phyloP scores from a whole-genome alignment of 1,140 invertebrate species.

The Ectropis grisescens region DNA sequence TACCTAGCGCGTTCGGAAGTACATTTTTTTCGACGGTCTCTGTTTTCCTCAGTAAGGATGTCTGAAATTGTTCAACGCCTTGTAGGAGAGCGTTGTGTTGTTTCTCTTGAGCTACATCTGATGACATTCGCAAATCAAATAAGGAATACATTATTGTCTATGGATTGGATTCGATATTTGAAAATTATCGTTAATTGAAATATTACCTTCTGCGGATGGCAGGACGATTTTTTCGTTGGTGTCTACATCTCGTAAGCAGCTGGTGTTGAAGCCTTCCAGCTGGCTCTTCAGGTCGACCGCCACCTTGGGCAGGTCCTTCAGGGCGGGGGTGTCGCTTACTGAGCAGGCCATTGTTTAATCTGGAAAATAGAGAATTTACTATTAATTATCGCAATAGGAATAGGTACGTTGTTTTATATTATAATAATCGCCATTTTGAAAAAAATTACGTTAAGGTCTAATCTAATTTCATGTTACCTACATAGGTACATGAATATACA shows the following conservation, averaged over 20 bases:
- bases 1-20: conserved; percentile 85
- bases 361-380: too few relatives aligned
- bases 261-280: conserved; percentile 87
- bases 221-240: conserved; percentile 90
- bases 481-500: too few relatives aligned
- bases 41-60: conserved; percentile 79
- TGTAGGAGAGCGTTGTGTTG: conserved; percentile 81
- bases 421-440: too few relatives aligned
- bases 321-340: conserved; percentile 75
- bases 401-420: too few relatives aligned
- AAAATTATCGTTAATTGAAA: too few relatives aligned
- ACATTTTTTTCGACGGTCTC: conserved; percentile 85
- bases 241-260: conserved; percentile 85
- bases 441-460: too few relatives aligned
- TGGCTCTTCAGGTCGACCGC: conserved; percentile 89
- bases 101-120: conserved; percentile 83
- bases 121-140: too few relatives aligned
- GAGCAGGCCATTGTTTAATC: conserved; percentile 72
- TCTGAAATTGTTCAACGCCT: conserved; percentile 80
- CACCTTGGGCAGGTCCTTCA: conserved; percentile 92
- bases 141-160: too few relatives aligned
- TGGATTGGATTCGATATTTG: too few relatives aligned
- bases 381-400: too few relatives aligned
- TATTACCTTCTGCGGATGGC: conserved; percentile 87
- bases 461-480: too few relatives aligned